A percentile compares a stretch with the other conserved stretches of the same genome.
These are phyloP conservation scores for Coregonus ussuriensis DNA, from an alignment of 2,797 vertebrate species.

Conservation along the genomic window DNA sequence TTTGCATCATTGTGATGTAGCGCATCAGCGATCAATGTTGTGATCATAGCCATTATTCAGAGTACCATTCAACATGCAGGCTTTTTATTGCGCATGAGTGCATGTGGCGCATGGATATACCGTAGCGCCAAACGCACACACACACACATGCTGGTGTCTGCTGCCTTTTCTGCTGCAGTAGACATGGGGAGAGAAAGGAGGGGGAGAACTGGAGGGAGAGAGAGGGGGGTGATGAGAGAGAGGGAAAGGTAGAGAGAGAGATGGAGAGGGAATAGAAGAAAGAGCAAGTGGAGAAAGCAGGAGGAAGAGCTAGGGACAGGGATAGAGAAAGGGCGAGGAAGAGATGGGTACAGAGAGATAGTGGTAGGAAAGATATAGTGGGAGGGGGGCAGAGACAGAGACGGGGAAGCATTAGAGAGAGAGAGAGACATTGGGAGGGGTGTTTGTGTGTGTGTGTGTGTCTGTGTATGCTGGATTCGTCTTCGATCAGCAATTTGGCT, in stretches of 20 bases:
- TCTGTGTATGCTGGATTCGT: conserved; percentile 28
- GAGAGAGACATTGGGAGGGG: too few species aligned
- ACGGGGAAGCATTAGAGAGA: conserved; percentile 46
- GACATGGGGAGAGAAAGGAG: conserved; percentile 55
- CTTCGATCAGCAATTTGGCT: conserved; percentile 68
- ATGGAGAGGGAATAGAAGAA: conserved; percentile 25
- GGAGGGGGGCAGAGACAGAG: neutral
- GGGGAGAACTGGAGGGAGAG: conserved; percentile 24
- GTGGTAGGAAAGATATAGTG: too few species aligned
- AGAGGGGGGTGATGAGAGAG: conserved; percentile 31
- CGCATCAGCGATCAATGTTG: conserved; percentile 63
- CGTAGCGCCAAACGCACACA: conserved; percentile 34
- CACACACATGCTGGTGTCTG: conserved; percentile 44
- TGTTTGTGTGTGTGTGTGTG: too few species aligned
- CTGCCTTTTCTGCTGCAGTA: conserved; percentile 74
- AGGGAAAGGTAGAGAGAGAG: conserved; percentile 17
- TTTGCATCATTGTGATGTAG: too few species aligned
- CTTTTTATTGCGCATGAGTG: conserved; percentile 30
- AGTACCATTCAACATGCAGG: conserved; percentile 2
- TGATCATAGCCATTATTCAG: conserved; percentile 56
- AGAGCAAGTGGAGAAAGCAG: too few species aligned
- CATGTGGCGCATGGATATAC: conserved; percentile 40
- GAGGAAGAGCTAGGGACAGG: conserved; percentile 12
- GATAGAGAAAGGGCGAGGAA: neutral
- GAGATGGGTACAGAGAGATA: neutral